Evolutionary conservation across 1,140 invertebrate species (phyloP).

Genomic region (Artemia franciscana): DNA sequence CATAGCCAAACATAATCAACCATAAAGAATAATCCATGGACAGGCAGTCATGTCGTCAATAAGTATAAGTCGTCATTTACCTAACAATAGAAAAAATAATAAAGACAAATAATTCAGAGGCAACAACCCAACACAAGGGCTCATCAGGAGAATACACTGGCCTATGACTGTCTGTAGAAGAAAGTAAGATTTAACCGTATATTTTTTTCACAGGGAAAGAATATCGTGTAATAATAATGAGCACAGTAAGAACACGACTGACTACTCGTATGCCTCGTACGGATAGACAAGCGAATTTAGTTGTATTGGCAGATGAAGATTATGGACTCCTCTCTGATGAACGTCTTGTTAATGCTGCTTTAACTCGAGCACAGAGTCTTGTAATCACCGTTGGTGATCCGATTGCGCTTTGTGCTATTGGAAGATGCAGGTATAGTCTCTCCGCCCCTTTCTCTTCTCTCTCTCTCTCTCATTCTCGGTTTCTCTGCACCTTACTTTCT

Average conservation of each 20-base stretch:
- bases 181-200: neutral
- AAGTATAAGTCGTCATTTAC: too few species aligned
- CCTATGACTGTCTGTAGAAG: too few species aligned
- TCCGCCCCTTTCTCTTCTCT: too few species aligned
- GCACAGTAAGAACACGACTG: slow-evolving; percentile 50
- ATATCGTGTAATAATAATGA: slow-evolving; percentile 60
- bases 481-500: too few species aligned
- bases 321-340: slow-evolving; percentile 67
- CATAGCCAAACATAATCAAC: too few species aligned
- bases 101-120: too few species aligned
- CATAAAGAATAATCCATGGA: too few species aligned
- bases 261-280: slow-evolving; percentile 28
- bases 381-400: slow-evolving; percentile 72
- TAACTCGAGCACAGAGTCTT: slow-evolving; percentile 62
- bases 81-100: too few species aligned
- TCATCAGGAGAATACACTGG: too few species aligned
- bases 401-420: slow-evolving; percentile 54
- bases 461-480: too few species aligned
- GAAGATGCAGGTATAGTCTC: slow-evolving; percentile 37
- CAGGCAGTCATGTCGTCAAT: too few species aligned
- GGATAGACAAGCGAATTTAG: slow-evolving; percentile 10
- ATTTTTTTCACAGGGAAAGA: slow-evolving; percentile 36
- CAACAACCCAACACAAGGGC: too few species aligned
- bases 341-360: slow-evolving; percentile 60
- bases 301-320: slow-evolving; percentile 28